Evolutionary conservation across 2,113 vertebrate species (phyloP).

Genomic region (Anser cygnoides): DNA sequence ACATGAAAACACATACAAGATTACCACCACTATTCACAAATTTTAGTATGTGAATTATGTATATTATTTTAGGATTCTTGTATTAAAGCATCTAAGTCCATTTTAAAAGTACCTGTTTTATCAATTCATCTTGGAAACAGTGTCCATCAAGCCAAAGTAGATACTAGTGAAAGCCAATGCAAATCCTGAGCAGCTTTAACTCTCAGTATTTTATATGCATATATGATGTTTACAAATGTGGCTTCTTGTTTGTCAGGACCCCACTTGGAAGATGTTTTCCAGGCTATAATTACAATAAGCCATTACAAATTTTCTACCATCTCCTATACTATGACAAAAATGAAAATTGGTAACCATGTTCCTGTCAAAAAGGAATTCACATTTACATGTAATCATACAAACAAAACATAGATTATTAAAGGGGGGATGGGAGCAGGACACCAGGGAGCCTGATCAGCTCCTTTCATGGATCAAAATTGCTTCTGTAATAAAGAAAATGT

Average conservation of each 20-base stretch:
- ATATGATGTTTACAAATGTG: neutral
- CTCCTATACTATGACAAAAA: slow-evolving; percentile 18
- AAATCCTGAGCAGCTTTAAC: neutral
- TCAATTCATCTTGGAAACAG: neutral
- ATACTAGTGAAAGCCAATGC: neutral
- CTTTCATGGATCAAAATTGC: slow-evolving; percentile 57
- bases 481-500: slow-evolving; percentile 30
- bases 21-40: neutral
- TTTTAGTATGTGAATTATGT: neutral
- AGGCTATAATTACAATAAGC: neutral
- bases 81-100: neutral
- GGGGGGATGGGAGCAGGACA: neutral
- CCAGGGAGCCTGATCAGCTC: slow-evolving; percentile 14
- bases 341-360: neutral
- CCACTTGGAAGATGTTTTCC: neutral
- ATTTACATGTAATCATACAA: neutral
- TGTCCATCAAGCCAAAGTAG: neutral
- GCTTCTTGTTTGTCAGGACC: neutral
- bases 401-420: slow-evolving; percentile 17
- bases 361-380: neutral
- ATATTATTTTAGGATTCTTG: neutral
- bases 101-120: neutral
- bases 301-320: neutral
- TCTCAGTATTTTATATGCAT: neutral
- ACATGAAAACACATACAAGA: neutral